phyloP scores from a whole-genome alignment of 2,888 invertebrate species.

The Yponomeuta cagnagella region DNA sequence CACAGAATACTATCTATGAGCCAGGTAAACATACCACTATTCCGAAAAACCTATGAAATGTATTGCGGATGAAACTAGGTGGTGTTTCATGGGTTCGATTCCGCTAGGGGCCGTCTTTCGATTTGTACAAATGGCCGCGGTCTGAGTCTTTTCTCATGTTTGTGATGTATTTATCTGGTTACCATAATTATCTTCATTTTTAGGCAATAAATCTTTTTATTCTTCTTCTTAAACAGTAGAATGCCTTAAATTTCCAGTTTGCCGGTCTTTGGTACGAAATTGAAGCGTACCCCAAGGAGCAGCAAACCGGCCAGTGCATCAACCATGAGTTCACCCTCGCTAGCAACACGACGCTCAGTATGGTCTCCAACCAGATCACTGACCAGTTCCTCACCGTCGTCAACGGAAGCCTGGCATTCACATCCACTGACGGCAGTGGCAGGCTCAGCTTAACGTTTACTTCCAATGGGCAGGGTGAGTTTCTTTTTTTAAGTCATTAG shows the following conservation, averaged over 20 bases:
- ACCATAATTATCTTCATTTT: too few relatives aligned
- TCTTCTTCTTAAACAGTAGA: neutral
- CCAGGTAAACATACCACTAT: too few relatives aligned
- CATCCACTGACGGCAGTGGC: constrained; percentile 35
- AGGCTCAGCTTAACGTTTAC: constrained; percentile 37
- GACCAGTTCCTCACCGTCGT: constrained; percentile 32
- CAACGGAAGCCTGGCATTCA: constrained; percentile 30
- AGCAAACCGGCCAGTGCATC: constrained; percentile 45
- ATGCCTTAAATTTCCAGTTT: constrained; percentile 31
- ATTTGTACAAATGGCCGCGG: too few relatives aligned
- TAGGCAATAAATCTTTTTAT: too few relatives aligned
- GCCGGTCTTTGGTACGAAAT: constrained; percentile 49
- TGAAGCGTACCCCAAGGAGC: constrained; percentile 44
- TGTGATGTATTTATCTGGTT: too few relatives aligned
- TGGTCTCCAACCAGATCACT: constrained; percentile 36
- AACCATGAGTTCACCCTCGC: constrained; percentile 35
- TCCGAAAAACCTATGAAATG: too few relatives aligned
- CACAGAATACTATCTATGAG: constrained; percentile 4
- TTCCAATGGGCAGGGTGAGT: constrained; percentile 31
- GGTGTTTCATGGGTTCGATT: too few relatives aligned
- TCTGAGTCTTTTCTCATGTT: too few relatives aligned
- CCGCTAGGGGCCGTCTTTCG: too few relatives aligned
- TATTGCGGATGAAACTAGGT: too few relatives aligned
- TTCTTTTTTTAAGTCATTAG: too few relatives aligned
- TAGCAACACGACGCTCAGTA: constrained; percentile 24